A percentile compares a stretch with the other conserved stretches of the same genome.
These are phyloP conservation scores for Xylophagus ater DNA, from an alignment of 2,888 invertebrate species.

Conservation along the genomic window DNA sequence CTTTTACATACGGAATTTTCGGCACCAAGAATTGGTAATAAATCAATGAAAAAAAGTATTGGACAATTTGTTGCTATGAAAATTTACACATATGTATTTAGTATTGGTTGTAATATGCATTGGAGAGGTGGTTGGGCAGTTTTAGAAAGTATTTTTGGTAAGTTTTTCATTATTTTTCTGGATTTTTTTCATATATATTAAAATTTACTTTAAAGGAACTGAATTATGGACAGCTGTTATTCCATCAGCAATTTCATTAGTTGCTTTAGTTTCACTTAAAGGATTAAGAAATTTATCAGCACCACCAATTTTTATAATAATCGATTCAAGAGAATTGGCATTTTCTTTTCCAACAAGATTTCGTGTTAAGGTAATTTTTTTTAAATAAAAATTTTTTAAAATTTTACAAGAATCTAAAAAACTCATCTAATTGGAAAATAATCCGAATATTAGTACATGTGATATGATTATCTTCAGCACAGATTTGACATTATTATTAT, in stretches of 20 bases:
- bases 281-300: constrained; percentile 36
- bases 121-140: constrained; percentile 31
- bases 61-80: constrained; percentile 14
- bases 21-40: constrained; percentile 11
- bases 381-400: too few relatives aligned
- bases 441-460: too few relatives aligned
- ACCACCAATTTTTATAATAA: constrained; percentile 38
- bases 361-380: constrained; percentile 29
- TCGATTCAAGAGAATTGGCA: constrained; percentile 37
- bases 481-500: too few relatives aligned
- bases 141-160: constrained; percentile 17
- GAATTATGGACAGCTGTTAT: constrained; percentile 13
- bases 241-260: constrained; percentile 18
- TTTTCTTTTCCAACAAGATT: constrained; percentile 43
- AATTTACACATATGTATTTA: constrained; percentile 42
- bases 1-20: constrained; percentile 27
- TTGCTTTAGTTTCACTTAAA: constrained; percentile 27
- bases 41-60: constrained; percentile 11
- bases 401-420: too few relatives aligned
- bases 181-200: neutral
- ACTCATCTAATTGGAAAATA: too few relatives aligned
- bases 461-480: too few relatives aligned
- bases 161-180: constrained; percentile 3
- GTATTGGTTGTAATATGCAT: constrained; percentile 41
- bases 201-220: constrained; percentile 10